Base-by-base conservation (phyloP, 2,888 invertebrate genomes). In the Ditylenchus weischeri region DNA sequence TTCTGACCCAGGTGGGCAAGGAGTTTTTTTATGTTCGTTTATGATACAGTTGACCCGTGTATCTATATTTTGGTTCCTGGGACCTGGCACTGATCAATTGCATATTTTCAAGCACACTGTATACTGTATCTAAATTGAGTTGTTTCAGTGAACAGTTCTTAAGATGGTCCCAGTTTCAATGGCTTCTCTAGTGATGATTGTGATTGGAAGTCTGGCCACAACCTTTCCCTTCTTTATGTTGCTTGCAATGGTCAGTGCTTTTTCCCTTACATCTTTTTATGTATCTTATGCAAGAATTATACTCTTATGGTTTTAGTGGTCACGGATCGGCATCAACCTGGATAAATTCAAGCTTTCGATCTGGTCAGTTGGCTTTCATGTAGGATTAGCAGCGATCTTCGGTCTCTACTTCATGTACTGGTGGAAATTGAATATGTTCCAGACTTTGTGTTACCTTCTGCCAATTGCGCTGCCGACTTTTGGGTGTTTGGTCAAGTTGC, bases 391-490 rank as follows among this genome's bases (percentile, higher is more conserved):
- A 84, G 91, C 88, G 38, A 92, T 94, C 68, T 90, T 96, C 80
- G 87, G 87, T 0, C 88, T 98, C 65, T 96, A 94, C 86, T 89
- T 88, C 65, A 85, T 90, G 79, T 93, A 96, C 86, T 98, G 95
- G 94, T 85, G 43, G 43, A 43, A 43, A 43, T 15, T 43, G 15
- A 54, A 7, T 18, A 29, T 54, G 54, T 23, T 54, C 54, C 54
- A 29, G 29, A 54, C 21, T 59, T 36, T 60, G 29, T 8, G 19
- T 61, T 29, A 11, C 18, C 49, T 47, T 38, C 5, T 43, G 18
- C 18, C 23, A 23, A 43, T 19, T 15, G 47, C 43, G 21, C 10
- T 48, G 18, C 38, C 60, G 43, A 60, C 60, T 60, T 29, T 54
- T 29, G 54, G 54, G 35, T 62, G 23, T 43, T 15, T 43, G 43